Evolutionary conservation across 2,113 vertebrate genomes (phyloP), one percentile per base, ranked within the genome.

Genomic region (Athene noctua): DNA sequence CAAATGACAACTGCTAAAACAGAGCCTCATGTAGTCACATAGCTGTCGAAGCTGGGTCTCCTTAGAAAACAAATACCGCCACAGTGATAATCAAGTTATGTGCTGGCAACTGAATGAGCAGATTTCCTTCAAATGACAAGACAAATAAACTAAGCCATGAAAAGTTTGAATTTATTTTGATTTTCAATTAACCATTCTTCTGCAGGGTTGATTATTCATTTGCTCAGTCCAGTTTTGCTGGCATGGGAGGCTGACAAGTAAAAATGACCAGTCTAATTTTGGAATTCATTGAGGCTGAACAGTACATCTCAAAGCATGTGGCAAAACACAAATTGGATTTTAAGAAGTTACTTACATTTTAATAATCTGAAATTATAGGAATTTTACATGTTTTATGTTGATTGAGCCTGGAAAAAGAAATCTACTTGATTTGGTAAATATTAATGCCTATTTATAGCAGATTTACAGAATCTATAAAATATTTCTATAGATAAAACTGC

Each of bases 221-320:
- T 86, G 54, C 29, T 79, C 5, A 30, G 25, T n/a, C 14, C 12
- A 10, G 49, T 61, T 87, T 61, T 63, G 59, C 61, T 91, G 84
- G 8, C 2, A 2, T 15, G 23, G 25, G 30, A 66, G 44, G 13
- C 52, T 52, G 67, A 47, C 0, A 0, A 80, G 23, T 71, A 10
- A 80, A 80, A 80, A 66, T n/a, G 62, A 36, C 27, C n/a, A 10
- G n/a, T 36, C 38, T 40, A 32, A 81, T 51, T 63, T 55, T 81
- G 59, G 44, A 86, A 59, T 82, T 40, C n/a, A 18, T 10, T 90
- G 66, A 70, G 34, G 25, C 34, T 86, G n/a, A 86, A 46, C 59
- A 68, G 20, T 70, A 23, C 7, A 54, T 54, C 42, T 49, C n/a
- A 82, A 38, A 70, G 46, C 77, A 83, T 26, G 36, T 47, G 46